Evolutionary conservation across 2,113 vertebrate species (phyloP).

Genomic region (Toxostoma redivivum): DNA sequence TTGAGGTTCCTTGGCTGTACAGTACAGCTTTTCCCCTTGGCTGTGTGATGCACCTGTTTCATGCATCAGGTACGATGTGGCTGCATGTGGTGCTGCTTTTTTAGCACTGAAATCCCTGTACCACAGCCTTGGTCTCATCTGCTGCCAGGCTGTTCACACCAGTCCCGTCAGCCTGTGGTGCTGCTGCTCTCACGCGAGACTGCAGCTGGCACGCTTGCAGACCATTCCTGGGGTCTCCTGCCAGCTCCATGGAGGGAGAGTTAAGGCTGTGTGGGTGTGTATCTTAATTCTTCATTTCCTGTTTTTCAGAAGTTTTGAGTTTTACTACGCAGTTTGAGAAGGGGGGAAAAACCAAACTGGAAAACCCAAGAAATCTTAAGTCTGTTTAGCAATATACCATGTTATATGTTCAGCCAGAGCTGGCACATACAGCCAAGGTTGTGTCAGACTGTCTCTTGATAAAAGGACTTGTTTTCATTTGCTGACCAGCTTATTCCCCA

Average conservation of each 20-base stretch:
- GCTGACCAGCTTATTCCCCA: not conserved
- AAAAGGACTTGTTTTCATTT: not conserved
- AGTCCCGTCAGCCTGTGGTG: accelerated
- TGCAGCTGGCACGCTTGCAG: not conserved
- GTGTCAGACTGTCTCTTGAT: not conserved
- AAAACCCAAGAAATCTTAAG: slow-evolving; percentile 1
- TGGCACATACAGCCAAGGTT: not conserved
- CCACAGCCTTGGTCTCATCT: accelerated
- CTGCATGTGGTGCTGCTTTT: not conserved
- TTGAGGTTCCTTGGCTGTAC: not conserved
- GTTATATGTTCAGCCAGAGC: slow-evolving; percentile 4
- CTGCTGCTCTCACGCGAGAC: not conserved
- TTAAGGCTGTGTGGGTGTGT: slow-evolving; percentile 52
- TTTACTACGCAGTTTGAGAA: slow-evolving; percentile 9
- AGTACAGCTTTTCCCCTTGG: not conserved
- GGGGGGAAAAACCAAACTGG: not conserved
- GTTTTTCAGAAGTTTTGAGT: slow-evolving; percentile 58
- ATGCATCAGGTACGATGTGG: accelerated
- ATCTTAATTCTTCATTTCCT: slow-evolving; percentile 64
- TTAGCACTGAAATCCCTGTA: not conserved
- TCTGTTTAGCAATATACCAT: not conserved
- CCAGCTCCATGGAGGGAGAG: slow-evolving; percentile 33
- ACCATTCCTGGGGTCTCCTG: slow-evolving; percentile 26
- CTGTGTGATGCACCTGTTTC: not conserved
- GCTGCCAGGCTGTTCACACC: not conserved